phyloP scores from a whole-genome alignment of 2,888 invertebrate species.

The Sepioteuthis lessoniana region DNA sequence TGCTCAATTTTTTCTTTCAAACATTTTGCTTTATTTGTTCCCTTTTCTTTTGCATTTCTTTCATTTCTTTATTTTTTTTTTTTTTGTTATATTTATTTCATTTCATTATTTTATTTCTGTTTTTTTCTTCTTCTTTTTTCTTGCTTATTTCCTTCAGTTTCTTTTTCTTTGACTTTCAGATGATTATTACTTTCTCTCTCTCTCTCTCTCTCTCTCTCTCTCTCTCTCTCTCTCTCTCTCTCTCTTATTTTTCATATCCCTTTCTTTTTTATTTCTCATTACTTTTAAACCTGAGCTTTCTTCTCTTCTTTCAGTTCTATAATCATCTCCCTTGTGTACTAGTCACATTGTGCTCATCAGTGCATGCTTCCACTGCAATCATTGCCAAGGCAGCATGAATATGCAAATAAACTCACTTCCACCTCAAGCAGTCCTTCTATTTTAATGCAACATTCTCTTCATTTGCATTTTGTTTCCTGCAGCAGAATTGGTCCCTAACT shows the following conservation, averaged over 20 bases:
- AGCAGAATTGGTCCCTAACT: background rate
- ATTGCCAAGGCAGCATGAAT: background rate
- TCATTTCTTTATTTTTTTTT: too few species aligned
- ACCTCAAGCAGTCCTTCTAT: background rate
- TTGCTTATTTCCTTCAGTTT: too few species aligned
- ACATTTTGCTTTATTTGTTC: too few species aligned
- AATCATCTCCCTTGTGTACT: conserved; percentile 20
- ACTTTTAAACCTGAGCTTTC: background rate
- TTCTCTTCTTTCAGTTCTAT: background rate
- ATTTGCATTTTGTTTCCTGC: background rate
- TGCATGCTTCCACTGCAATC: background rate
- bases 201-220: too few species aligned
- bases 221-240: background rate
- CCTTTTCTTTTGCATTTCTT: too few species aligned
- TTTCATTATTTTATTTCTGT: too few species aligned
- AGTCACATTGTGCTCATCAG: background rate
- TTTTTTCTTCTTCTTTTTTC: too few species aligned
- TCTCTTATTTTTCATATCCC: background rate
- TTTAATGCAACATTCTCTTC: background rate
- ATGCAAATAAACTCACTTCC: background rate
- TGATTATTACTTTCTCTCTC: too few species aligned
- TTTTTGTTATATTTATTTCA: too few species aligned
- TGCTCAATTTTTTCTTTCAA: too few species aligned
- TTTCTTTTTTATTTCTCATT: background rate
- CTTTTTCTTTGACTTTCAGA: too few species aligned